Evolutionary conservation across 2,888 invertebrate genomes (phyloP), one percentile per base, ranked within the genome.

Genomic region (Latrodectus hesperus): DNA sequence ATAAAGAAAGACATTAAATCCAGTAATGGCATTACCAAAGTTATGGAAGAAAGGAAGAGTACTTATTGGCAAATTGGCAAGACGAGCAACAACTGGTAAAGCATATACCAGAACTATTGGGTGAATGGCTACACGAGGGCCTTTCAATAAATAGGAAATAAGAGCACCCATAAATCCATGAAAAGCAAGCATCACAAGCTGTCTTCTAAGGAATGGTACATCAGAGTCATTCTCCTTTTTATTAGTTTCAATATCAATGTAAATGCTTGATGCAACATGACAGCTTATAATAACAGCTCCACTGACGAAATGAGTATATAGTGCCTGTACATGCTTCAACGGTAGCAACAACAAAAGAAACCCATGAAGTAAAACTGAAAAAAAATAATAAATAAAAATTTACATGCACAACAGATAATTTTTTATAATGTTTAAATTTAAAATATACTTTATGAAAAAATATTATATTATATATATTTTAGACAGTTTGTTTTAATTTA

Each of bases 231-330:
- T 91, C 90, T 60, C 91, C 73, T 80, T 75, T 51, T 86, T 89
- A 49, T 76, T 85, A 49, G 88, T 90, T 77, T 91, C 91, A n/a
- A 90, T 91, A 90, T 91, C 90, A 16, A 93, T 92, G 89, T 93
- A 94, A 78, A 92, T 91, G 17, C 91, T 90, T 1, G 93, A 93
- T 85, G 93, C 91, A 86, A 92, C 91, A 89, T 93, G 93, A 11
- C 93, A 92, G 22, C 91, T 91, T 2, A 91, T 91, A 65, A 94
- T 91, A 3, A 94, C 91, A 52, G 92, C 91, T 11, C 92, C 91
- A 89, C 92, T 92, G 65, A 93, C 91, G 53, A 93, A 91, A 91
- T 94, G 93, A 91, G 93, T 92, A 91, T 94, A 94, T 74, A 94
- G 91, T 17, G 91, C 91, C 52, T 93, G 92, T 55, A 94, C 91